Evolutionary conservation across 1,140 invertebrate species (phyloP).

Genomic region (Drosophila tsacasi): DNA sequence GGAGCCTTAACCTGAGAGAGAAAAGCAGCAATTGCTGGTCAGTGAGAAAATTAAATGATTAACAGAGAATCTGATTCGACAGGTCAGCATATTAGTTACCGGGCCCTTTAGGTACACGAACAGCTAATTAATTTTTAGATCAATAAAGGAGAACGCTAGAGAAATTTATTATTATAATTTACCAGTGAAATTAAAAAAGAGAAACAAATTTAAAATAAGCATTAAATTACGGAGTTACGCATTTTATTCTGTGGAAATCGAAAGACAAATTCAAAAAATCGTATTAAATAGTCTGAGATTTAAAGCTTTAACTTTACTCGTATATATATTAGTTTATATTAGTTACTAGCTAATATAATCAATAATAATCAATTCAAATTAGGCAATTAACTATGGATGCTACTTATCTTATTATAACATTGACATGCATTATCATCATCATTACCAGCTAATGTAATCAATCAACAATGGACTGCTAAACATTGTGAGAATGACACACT

Average conservation of each 20-base stretch:
- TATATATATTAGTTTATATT: too few species aligned
- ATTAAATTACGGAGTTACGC: too few species aligned
- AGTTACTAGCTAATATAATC: not conserved
- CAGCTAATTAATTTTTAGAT: slow-evolving; percentile 3
- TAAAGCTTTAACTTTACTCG: too few species aligned
- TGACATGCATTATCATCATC: not conserved
- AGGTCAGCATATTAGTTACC: slow-evolving; percentile 14
- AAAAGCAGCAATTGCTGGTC: not conserved
- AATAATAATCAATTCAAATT: not conserved
- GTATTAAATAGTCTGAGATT: too few species aligned
- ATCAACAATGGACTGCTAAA: not conserved
- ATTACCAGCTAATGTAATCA: slow-evolving; percentile 3
- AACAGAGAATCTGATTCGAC: slow-evolving; percentile 1
- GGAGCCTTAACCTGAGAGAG: not conserved
- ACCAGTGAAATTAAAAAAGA: too few species aligned
- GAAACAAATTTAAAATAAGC: too few species aligned
- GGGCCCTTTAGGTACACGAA: not conserved
- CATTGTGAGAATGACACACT: not conserved
- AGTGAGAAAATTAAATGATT: slow-evolving; percentile 7
- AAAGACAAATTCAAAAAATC: too few species aligned
- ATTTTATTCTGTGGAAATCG: too few species aligned
- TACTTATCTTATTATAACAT: not conserved
- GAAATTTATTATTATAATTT: not conserved
- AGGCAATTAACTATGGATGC: not conserved
- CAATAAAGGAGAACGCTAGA: not conserved